Evolutionary conservation across 2,888 invertebrate species (phyloP), one percentile per base, ranked within the genome.

Genomic region (Rhagonycha fulva): DNA sequence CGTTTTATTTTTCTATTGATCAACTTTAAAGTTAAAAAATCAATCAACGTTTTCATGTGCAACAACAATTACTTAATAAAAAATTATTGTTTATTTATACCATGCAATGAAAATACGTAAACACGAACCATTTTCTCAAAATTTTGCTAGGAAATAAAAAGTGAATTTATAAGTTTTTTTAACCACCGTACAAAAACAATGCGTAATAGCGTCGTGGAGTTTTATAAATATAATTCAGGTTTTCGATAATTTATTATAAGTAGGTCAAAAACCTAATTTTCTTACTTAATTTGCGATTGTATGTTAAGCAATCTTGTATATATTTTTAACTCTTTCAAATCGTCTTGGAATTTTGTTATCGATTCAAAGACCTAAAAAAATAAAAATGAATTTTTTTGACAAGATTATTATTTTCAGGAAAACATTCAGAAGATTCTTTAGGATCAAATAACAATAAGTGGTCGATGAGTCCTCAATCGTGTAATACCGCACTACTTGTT

Each of bases 381-480:
- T 12, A 12, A 32, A 32, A 32, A 12, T 12, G 12, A 32, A 12
- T 32, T 32, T 47, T 47, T 47, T 47, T 47, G n/a, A 47, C 47
- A 47, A n/a, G 5, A n/a, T 5, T 47, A 1, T 75, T 28, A 10
- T 23, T 78, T 88, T 14, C 85, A 89, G 89, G 87, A 61, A 89
- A 89, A 85, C 84, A 88, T 11, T 84, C 86, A 3, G 88, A 88
- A 68, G 89, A 89, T 74, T 84, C 86, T 9, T 78, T 86, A 47
- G 81, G 85, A 62, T 86, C 86, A n/a, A 88, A 88, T 84, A 88
- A 88, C 83, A 89, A 89, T 84, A 89, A 88, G 83, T 89, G 88
- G 88, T 86, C 88, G 47, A 87, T 87, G 87, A 87, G 85, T 76
- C 87, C 87, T n/a, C 87, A 87, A 78, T 86, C 88, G 24, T 88